Conservation (phyloP, 2,797 vertebrate species). For the Pseudochromis fuscus region DNA sequence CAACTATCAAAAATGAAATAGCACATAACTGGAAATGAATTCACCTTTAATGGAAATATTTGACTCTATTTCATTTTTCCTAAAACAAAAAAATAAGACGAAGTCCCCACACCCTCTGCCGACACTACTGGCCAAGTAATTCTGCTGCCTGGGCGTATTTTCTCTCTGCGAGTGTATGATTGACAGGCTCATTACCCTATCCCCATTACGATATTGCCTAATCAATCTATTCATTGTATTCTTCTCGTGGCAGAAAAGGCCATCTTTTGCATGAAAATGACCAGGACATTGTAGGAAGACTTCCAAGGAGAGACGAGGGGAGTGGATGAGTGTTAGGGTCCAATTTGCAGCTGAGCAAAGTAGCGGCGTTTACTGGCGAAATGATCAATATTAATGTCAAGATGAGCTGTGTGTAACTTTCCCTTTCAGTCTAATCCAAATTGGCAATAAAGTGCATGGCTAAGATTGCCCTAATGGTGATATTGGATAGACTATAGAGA, state of each 20-base stretch:
- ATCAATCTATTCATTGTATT: conserved; percentile 83
- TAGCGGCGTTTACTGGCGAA: conserved; percentile 50
- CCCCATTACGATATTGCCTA: conserved; percentile 83
- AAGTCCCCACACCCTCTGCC: too few species aligned
- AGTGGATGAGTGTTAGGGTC: conserved; percentile 61
- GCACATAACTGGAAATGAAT: neutral
- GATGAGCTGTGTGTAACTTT: conserved; percentile 48
- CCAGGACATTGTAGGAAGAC: conserved; percentile 42
- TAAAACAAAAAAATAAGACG: too few species aligned
- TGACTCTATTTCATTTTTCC: conserved; percentile 19
- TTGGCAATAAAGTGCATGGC: conserved; percentile 14
- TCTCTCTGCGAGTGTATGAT: conserved; percentile 67
- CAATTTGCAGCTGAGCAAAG: conserved; percentile 64
- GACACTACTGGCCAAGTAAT: conserved; percentile 38
- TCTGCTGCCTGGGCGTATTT: conserved; percentile 57
- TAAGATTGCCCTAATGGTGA: conserved; percentile 12
- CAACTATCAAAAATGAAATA: neutral
- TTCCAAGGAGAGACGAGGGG: conserved; percentile 45
- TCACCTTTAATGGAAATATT: neutral
- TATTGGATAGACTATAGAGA: conserved; percentile 15
- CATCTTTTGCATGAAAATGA: conserved; percentile 77
- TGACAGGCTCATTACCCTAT: conserved; percentile 83
- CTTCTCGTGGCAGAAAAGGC: conserved; percentile 71
- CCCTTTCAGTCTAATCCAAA: conserved; percentile 39
- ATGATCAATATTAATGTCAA: conserved; percentile 74